A percentile compares a stretch with the other conserved stretches of the same genome.
phyloP scores from a whole-genome alignment of 1,140 invertebrate species.

The Aplysia californica region DNA sequence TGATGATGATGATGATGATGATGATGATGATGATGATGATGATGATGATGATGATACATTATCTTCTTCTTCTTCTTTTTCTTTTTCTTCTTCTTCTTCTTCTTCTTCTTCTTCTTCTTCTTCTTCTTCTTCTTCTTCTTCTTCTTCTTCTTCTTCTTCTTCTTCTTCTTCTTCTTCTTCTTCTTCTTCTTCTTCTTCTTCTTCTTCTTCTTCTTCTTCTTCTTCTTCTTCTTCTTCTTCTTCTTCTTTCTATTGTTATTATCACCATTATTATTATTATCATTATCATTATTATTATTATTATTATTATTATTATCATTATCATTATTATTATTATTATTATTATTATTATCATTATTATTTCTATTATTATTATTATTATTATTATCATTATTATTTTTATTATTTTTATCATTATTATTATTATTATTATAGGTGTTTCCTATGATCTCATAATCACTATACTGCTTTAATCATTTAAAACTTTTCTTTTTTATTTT shows the following conservation, averaged over 20 bases:
- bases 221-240: neutral
- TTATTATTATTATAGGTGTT: neutral
- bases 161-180: conserved; percentile 22
- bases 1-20: neutral
- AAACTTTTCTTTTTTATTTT: too few relatives aligned
- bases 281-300: neutral
- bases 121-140: neutral
- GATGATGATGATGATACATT: neutral
- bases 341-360: neutral
- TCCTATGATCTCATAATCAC: neutral
- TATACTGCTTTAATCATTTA: too few relatives aligned
- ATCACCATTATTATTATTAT: neutral
- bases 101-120: conserved; percentile 18
- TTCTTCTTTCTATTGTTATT: neutral
- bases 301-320: neutral
- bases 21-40: neutral
- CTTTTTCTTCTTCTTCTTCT: conserved; percentile 5
- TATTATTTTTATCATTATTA: neutral
- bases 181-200: conserved; percentile 2
- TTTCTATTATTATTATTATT: neutral
- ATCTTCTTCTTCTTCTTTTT: neutral
- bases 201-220: neutral
- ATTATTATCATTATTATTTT: neutral
- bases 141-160: conserved; percentile 18
- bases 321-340: neutral